phyloP scores from a whole-genome alignment of 2,888 invertebrate genomes.

The Anorthoa munda region DNA sequence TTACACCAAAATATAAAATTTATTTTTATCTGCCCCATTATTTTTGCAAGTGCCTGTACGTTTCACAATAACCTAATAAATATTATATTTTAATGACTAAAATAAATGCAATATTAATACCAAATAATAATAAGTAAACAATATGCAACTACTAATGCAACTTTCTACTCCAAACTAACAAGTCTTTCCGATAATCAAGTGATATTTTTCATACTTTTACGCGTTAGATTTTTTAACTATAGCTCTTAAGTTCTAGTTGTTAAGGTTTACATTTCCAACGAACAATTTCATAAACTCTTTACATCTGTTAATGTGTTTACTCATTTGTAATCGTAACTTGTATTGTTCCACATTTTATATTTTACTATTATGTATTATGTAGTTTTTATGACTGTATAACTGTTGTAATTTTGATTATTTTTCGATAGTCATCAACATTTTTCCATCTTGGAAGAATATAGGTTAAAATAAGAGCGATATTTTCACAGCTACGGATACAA shows the following conservation, averaged over 20 bases:
- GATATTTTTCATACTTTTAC: conserved; percentile 84
- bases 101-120: conserved; percentile 59
- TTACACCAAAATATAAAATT: not conserved
- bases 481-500: conserved; percentile 16
- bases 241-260: conserved; percentile 74
- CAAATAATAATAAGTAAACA: conserved; percentile 59
- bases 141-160: conserved; percentile 20
- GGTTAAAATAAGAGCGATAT: conserved; percentile 3
- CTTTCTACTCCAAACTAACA: conserved; percentile 60
- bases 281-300: conserved; percentile 77
- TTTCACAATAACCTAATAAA: conserved; percentile 4
- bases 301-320: conserved; percentile 73
- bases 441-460: not conserved
- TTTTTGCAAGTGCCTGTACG: conserved; percentile 19
- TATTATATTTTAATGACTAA: conserved; percentile 10
- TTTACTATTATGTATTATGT: conserved; percentile 63
- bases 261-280: conserved; percentile 84
- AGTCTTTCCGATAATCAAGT: conserved; percentile 83
- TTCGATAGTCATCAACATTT: conserved; percentile 50
- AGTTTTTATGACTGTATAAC: conserved; percentile 59
- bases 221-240: conserved; percentile 78
- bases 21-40: not conserved
- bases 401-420: conserved; percentile 53
- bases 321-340: conserved; percentile 72
- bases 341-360: conserved; percentile 70